phyloP scores from a whole-genome alignment of 2,113 vertebrate species.

The Eulemur rufifrons region DNA sequence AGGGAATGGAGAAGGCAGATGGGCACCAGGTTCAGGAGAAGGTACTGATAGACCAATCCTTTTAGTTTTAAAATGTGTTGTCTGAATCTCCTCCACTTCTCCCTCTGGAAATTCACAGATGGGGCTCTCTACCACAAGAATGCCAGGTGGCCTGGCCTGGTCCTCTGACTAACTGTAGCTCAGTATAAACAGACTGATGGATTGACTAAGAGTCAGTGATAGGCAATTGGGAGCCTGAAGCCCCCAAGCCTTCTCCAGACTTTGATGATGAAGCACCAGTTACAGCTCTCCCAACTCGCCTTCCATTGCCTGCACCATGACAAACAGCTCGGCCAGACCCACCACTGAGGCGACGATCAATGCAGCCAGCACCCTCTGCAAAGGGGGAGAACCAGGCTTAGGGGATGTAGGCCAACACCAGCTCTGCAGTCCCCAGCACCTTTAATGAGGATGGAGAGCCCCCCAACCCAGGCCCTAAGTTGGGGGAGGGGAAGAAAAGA shows the following conservation, averaged over 20 bases:
- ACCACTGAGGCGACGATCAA: constrained; percentile 96
- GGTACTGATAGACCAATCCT: not conserved
- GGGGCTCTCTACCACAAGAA: not conserved
- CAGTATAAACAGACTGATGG: not conserved
- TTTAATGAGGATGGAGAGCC: not conserved
- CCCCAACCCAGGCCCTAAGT: not conserved
- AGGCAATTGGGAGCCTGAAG: not conserved
- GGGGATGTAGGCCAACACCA: not conserved
- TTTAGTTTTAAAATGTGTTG: not conserved
- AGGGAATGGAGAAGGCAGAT: constrained; percentile 1
- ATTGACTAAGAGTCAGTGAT: not conserved
- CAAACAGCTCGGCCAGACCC: constrained; percentile 95
- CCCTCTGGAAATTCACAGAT: not conserved
- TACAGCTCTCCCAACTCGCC: constrained; percentile 93
- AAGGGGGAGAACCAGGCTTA: constrained; percentile 26
- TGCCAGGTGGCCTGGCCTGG: not conserved
- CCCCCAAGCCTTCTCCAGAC: not conserved
- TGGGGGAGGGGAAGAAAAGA: not conserved
- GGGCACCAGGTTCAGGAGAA: not conserved
- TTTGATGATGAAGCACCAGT: not conserved
- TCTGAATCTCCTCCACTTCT: not conserved
- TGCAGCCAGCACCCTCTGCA: constrained; percentile 90
- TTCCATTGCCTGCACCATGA: constrained; percentile 95
- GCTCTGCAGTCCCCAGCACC: not conserved
- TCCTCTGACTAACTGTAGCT: constrained; percentile 4